Percentiles rank a stretch among this genome's conserved stretches.
These are phyloP conservation scores for Pandemis corylana DNA, from an alignment of 2,888 invertebrate genomes.

Conservation along the genomic window DNA sequence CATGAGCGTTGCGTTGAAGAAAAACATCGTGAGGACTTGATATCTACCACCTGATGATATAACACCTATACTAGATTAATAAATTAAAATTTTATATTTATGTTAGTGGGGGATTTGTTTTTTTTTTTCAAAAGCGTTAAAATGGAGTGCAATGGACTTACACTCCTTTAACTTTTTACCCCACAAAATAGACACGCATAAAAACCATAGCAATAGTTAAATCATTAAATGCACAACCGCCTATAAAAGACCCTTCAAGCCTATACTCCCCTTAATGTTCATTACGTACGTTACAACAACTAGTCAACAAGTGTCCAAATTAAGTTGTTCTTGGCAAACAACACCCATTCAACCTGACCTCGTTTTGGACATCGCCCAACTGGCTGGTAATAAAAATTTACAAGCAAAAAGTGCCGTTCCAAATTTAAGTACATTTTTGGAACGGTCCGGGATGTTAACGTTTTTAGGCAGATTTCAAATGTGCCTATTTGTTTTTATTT, in stretches of 20 bases:
- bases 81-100: too few relatives aligned
- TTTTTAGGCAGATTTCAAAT: slow-evolving; percentile 6
- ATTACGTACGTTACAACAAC: background rate
- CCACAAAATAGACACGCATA: too few relatives aligned
- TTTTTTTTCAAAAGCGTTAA: too few relatives aligned
- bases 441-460: background rate
- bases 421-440: slow-evolving; percentile 16
- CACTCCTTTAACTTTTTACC: too few relatives aligned
- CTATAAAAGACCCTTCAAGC: background rate
- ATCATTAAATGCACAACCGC: background rate
- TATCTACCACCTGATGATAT: too few relatives aligned
- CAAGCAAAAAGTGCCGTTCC: slow-evolving; percentile 28
- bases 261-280: background rate
- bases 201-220: background rate
- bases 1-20: too few relatives aligned
- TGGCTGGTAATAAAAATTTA: slow-evolving; percentile 32
- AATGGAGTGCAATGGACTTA: too few relatives aligned
- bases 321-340: slow-evolving; percentile 37
- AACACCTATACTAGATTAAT: too few relatives aligned
- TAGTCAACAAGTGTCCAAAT: slow-evolving; percentile 41
- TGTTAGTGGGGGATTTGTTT: too few relatives aligned
- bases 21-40: too few relatives aligned
- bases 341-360: slow-evolving; percentile 27
- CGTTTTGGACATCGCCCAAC: slow-evolving; percentile 34
- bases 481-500: slow-evolving; percentile 3